Conservation (phyloP, 35 echinoderm and acorn worm genomes). For the Diadema setosum region DNA sequence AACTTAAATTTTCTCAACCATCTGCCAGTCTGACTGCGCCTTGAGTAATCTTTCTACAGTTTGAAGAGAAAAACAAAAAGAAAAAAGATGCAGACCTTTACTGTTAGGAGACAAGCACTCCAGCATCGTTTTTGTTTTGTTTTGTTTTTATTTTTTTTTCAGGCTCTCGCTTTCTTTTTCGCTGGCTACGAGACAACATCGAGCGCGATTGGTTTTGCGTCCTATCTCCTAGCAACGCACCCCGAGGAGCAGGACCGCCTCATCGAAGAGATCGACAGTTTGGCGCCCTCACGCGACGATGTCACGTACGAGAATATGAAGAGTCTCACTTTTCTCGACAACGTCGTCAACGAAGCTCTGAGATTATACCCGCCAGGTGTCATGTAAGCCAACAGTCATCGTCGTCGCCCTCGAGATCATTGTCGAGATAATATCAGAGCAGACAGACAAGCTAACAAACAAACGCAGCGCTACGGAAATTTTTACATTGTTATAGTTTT, state of each 20-base stretch:
- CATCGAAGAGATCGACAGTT: constrained; percentile 27
- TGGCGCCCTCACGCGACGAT: constrained; percentile 9
- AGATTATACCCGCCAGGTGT: constrained; percentile 39
- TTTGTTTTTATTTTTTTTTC: not conserved
- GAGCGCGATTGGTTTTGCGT: not conserved
- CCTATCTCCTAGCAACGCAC: constrained; percentile 45
- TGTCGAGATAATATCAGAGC: too few species aligned
- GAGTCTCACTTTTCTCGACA: constrained; percentile 23
- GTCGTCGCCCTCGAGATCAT: not conserved
- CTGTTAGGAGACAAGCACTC: too few species aligned
- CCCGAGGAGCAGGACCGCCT: constrained; percentile 50
- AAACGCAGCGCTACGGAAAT: too few species aligned
- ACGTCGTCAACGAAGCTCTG: constrained; percentile 24
- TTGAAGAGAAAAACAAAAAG: too few species aligned
- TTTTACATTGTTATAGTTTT: too few species aligned
- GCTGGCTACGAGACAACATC: constrained; percentile 62
- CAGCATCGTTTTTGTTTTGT: too few species aligned
- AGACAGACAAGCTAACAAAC: too few species aligned
- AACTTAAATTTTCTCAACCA: too few species aligned
- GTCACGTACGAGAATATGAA: constrained; percentile 17
- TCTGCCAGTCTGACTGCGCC: too few species aligned
- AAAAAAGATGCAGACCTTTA: too few species aligned
- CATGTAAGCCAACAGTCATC: not conserved
- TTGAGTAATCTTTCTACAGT: too few species aligned
- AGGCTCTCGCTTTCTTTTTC: constrained; percentile 38